phyloP scores from a whole-genome alignment of 2,888 invertebrate species.

The Cheilosia urbana region DNA sequence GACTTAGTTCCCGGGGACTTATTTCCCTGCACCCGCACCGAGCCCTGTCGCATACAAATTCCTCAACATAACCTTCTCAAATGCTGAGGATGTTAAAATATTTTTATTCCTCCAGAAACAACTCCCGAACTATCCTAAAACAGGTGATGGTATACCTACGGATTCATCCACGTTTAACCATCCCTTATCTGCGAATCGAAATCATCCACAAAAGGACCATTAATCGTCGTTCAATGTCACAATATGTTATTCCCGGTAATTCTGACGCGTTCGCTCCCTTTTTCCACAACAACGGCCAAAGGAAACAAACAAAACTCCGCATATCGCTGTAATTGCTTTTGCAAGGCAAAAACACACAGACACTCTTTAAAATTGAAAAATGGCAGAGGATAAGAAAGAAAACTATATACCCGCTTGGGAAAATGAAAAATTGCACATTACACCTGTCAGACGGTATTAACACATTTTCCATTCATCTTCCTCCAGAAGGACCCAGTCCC shows the following conservation, averaged over 20 bases:
- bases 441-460: slow-evolving; percentile 76
- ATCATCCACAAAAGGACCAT: slow-evolving; percentile 47
- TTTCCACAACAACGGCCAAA: neutral
- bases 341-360: slow-evolving; percentile 37
- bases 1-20: too few species aligned
- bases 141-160: slow-evolving; percentile 44
- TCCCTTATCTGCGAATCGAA: slow-evolving; percentile 18
- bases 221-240: slow-evolving; percentile 69
- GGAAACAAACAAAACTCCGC: slow-evolving; percentile 21
- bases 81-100: too few species aligned
- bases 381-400: slow-evolving; percentile 43
- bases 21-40: too few species aligned
- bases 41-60: too few species aligned
- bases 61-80: too few species aligned
- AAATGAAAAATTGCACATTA: slow-evolving; percentile 74
- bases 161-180: slow-evolving; percentile 38
- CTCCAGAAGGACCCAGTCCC: slow-evolving; percentile 15
- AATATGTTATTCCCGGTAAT: slow-evolving; percentile 41
- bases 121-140: neutral
- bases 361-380: slow-evolving; percentile 52
- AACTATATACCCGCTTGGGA: slow-evolving; percentile 55
- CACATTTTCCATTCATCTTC: slow-evolving; percentile 75
- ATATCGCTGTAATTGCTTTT: slow-evolving; percentile 72
- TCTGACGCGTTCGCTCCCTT: slow-evolving; percentile 29
- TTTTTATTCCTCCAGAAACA: too few species aligned